phyloP scores from a whole-genome alignment of 1,140 invertebrate genomes.

The Caenorhabditis briggsae region DNA sequence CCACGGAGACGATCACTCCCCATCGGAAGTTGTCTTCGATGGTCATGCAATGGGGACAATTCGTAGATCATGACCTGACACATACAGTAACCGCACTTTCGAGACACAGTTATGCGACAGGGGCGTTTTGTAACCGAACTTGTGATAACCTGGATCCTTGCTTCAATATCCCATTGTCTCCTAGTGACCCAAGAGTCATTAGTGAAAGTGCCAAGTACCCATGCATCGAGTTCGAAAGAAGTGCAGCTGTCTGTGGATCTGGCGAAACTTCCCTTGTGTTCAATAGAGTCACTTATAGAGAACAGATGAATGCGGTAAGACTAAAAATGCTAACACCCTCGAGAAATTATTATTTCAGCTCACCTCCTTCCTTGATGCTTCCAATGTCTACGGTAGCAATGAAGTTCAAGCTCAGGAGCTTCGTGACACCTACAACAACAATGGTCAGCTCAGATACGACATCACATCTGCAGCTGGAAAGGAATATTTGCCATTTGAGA shows the following conservation, averaged over 20 bases:
- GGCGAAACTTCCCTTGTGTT: slow-evolving; percentile 94
- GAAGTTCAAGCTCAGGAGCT: slow-evolving; percentile 86
- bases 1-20: slow-evolving; percentile 59
- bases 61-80: slow-evolving; percentile 93
- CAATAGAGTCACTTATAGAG: slow-evolving; percentile 86
- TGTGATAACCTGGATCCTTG: slow-evolving; percentile 96
- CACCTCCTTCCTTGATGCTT: slow-evolving; percentile 94
- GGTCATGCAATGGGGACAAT: slow-evolving; percentile 97
- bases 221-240: slow-evolving; percentile 92
- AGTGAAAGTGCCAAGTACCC: slow-evolving; percentile 79
- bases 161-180: slow-evolving; percentile 92
- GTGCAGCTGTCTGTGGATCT: slow-evolving; percentile 95
- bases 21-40: slow-evolving; percentile 58
- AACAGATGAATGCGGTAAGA: slow-evolving; percentile 87
- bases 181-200: slow-evolving; percentile 83
- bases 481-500: slow-evolving; percentile 89
- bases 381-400: slow-evolving; percentile 92
- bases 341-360: slow-evolving; percentile 81
- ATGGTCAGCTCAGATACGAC: slow-evolving; percentile 87
- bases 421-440: slow-evolving; percentile 85
- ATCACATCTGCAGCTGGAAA: slow-evolving; percentile 84
- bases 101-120: slow-evolving; percentile 90
- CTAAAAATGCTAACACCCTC: neutral
- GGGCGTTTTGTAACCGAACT: slow-evolving; percentile 88
- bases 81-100: slow-evolving; percentile 92